Evolutionary conservation across 2,113 vertebrate genomes (phyloP), one percentile per base, ranked within the genome.

Genomic region (Uropsilus gracilis): DNA sequence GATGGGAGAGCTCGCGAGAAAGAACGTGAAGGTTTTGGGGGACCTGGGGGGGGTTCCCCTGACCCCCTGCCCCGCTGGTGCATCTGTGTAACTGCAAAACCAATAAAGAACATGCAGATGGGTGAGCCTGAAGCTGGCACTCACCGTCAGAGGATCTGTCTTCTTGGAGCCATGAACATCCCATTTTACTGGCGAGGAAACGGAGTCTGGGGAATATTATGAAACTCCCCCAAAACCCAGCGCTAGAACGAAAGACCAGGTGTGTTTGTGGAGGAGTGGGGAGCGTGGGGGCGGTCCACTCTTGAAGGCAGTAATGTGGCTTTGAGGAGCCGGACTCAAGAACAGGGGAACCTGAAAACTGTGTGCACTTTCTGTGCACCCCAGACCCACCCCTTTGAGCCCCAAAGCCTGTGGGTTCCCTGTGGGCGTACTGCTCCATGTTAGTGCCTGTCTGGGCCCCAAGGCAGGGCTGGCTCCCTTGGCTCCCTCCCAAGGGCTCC

Each of bases 401-500:
- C 37, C 32, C 63, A 8, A 34, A 44, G 17, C 11, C 12, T 28
- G 18, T 57, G 71, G 11, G 30, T 30, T 59, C 63, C 16, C 28
- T 44, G 13, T 17, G 63, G 37, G 20, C 0, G 1, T 6, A 0
- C n/a, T 20, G 32, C 77, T 50, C 30, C 2, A 2, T 16, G 3
- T 8, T 24, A 3, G 68, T 44, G 39, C 48, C 48, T 26, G 32
- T 34, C 50, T 61, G 61, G 34, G 57, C 37, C 39, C 39, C 44
- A 22, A 48, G 8, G 13, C 57, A 69, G 18, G 68, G 61, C 48
- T 50, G 69, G 69, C 53, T 78, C 42, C 91, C 55, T 92, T 26
- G 18, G 42, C 69, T 80, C 81, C 73, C 55, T 92, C 72, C 59
- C 75, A 72, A 39, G 57, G 86, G 93, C 78, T 91, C 84, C 68